Evolutionary conservation across 2,888 invertebrate species (phyloP), one percentile per base, ranked within the genome.

Genomic region (Ophion obscuratus): DNA sequence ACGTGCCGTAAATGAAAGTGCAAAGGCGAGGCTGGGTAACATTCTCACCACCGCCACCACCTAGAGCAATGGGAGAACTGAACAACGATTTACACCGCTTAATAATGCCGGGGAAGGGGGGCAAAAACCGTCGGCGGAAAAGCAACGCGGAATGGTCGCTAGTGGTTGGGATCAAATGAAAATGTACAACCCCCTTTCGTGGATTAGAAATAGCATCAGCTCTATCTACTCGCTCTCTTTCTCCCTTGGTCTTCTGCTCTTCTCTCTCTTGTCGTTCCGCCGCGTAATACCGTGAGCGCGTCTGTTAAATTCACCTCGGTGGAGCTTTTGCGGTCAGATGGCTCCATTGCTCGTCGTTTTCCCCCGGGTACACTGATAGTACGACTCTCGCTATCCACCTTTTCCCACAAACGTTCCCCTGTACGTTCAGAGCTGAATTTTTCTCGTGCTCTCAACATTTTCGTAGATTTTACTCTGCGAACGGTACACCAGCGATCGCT

Each of bases 171-270:
- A 88, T 87, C 85, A 84, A 87, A 89, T 89, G 88, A 88, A 89
- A 90, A 91, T 86, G 77, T 88, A 91, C 88, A 86, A 87, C 81
- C 83, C 79, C 83, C 81, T 71, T 78, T 71, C 27, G 74, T n/a
- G 88, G 86, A 91, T 91, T 90, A 90, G 89, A 88, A 91, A 85
- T 89, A 88, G 89, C 87, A 87, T 24, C 44, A 17, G 88, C 85
- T 81, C 79, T 59, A 44, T 27, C 47, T 27, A 14, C 31, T 27
- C 14, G 44, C 40, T 59, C 74, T 44, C 62, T 20, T 40, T 24
- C 47, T 44, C 44, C 47, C 70, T 70, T 14, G 7, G 11, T 47
- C 68, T 68, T 9, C 14, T 10, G 10, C 10, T 47, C 24, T 11
- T 11, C 24, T 24, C 24, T 36, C 36, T n/a, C 31, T 74, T 20